Evolutionary conservation across 2,113 vertebrate species (phyloP).

Genomic region (Rhodinocichla rosea): DNA sequence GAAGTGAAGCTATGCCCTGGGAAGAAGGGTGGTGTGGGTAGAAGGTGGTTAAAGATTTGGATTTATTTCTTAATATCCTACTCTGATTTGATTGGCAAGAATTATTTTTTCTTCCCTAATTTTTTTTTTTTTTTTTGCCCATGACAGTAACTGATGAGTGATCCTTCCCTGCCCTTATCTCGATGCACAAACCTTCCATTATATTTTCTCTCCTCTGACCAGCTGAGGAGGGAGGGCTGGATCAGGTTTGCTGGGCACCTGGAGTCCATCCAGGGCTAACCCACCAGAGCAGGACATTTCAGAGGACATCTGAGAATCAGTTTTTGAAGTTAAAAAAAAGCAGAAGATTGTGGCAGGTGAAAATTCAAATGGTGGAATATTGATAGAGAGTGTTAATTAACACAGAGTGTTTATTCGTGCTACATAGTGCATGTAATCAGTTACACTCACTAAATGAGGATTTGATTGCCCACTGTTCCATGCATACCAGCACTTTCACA

Average conservation of each 20-base stretch:
- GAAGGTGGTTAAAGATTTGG: background rate
- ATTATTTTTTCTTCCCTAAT: background rate
- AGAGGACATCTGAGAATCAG: background rate
- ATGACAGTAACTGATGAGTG: background rate
- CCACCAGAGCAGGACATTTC: background rate
- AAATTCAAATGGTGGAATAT: background rate
- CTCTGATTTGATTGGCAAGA: background rate
- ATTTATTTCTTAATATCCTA: background rate
- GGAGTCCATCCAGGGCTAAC: background rate
- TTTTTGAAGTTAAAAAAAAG: background rate
- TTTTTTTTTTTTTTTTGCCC: background rate
- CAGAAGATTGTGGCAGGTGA: background rate
- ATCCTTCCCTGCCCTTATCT: background rate
- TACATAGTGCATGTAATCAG: background rate
- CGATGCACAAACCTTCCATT: rapidly evolving
- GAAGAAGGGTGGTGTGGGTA: background rate
- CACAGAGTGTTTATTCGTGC: background rate
- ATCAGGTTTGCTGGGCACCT: background rate
- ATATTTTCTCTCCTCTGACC: background rate
- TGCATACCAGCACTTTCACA: background rate
- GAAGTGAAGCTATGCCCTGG: background rate
- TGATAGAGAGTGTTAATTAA: background rate
- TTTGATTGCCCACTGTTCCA: background rate
- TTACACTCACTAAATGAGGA: background rate
- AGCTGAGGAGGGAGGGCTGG: background rate